phyloP scores from a whole-genome alignment of 2,888 invertebrate species.

The Serripes groenlandicus region DNA sequence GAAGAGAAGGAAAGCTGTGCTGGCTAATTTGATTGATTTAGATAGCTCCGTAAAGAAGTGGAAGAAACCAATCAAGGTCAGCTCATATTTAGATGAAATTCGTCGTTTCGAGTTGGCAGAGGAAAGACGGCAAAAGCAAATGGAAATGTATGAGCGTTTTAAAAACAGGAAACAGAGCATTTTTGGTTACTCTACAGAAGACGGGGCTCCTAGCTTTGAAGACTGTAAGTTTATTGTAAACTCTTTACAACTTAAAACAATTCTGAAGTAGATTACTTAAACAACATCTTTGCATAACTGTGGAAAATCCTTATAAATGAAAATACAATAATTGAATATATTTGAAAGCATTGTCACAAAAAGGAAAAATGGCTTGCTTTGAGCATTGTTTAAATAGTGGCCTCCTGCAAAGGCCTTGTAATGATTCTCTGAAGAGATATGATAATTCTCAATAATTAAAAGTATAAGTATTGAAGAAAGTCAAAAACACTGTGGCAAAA shows the following conservation, averaged over 20 bases:
- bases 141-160: slow-evolving; percentile 73
- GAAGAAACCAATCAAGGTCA: slow-evolving; percentile 66
- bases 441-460: background rate
- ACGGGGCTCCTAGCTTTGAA: slow-evolving; percentile 71
- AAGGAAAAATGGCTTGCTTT: background rate
- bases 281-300: background rate
- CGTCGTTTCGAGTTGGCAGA: slow-evolving; percentile 74
- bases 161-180: slow-evolving; percentile 53
- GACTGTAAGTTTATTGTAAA: slow-evolving; percentile 71
- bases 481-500: background rate
- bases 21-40: slow-evolving; percentile 36
- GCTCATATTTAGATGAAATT: slow-evolving; percentile 73
- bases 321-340: background rate
- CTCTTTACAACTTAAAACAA: background rate
- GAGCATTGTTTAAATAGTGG: background rate
- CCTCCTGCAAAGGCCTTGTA: no score
- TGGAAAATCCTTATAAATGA: no score
- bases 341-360: no score
- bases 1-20: slow-evolving; percentile 46
- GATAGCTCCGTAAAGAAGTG: slow-evolving; percentile 38
- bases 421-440: background rate
- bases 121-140: slow-evolving; percentile 73
- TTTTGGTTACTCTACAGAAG: slow-evolving; percentile 54
- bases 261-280: background rate
- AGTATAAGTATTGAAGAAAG: background rate